These are phyloP conservation scores for Ridgeia piscesae DNA, from an alignment of 1,140 invertebrate species.

Conservation along the genomic window DNA sequence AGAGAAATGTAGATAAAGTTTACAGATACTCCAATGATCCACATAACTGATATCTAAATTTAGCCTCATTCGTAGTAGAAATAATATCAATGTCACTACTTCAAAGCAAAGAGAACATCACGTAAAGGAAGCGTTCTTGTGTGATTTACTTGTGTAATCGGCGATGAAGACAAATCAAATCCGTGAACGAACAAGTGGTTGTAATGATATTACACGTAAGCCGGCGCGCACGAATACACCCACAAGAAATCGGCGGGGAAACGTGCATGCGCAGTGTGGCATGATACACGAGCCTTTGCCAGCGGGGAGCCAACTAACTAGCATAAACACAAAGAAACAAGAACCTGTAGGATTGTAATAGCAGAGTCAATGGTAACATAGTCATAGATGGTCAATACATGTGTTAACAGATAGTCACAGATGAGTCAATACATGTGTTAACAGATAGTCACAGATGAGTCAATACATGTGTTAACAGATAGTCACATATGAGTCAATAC, in stretches of 20 bases:
- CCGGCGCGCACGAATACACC: neutral
- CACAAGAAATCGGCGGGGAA: neutral
- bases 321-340: neutral
- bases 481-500: too few relatives aligned
- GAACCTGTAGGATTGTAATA: neutral
- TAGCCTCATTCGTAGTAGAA: neutral
- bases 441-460: too few relatives aligned
- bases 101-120: neutral
- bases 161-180: neutral
- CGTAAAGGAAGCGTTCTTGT: neutral
- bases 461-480: too few relatives aligned
- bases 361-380: too few relatives aligned
- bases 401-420: too few relatives aligned
- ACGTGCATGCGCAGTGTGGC: neutral
- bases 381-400: too few relatives aligned
- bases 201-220: neutral
- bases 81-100: neutral
- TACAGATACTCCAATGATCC: neutral
- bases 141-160: neutral
- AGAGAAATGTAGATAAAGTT: too few relatives aligned
- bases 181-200: neutral
- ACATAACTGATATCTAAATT: neutral
- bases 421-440: neutral
- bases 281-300: neutral
- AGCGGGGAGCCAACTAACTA: neutral